Percentiles rank a stretch among this genome's conserved stretches.
Conservation (phyloP, 2,113 vertebrate genomes). For the Microcebus jonahi region DNA sequence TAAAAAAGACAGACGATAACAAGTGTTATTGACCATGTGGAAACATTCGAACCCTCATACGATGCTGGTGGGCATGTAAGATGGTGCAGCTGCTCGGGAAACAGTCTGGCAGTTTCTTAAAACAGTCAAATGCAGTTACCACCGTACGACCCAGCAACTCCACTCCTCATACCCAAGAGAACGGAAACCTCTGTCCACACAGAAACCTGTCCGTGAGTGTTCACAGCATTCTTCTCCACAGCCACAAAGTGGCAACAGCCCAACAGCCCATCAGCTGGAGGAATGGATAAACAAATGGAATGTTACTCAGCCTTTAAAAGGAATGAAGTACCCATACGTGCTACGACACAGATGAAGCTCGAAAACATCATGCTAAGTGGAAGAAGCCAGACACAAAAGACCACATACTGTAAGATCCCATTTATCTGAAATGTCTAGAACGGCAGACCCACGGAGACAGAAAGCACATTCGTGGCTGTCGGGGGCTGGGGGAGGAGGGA, state of each 20-base stretch:
- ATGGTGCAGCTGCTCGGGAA: background rate
- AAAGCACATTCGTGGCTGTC: accelerated
- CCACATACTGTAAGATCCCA: background rate
- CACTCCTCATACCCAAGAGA: background rate
- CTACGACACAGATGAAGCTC: background rate
- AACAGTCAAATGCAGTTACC: background rate
- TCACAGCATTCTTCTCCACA: accelerated
- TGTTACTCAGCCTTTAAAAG: background rate
- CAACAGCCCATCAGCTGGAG: background rate
- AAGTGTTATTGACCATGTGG: no score
- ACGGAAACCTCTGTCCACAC: background rate
- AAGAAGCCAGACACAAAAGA: background rate
- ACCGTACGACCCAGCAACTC: background rate
- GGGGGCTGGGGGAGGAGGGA: background rate
- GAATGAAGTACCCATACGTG: background rate
- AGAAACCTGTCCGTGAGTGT: background rate
- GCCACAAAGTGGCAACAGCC: background rate
- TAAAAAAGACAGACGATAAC: background rate
- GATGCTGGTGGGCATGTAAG: background rate
- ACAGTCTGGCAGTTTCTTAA: background rate
- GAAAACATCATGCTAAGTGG: background rate
- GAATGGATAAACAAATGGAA: background rate
- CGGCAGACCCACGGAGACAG: accelerated
- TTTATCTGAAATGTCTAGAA: background rate
- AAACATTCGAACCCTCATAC: background rate